These are phyloP conservation scores for Plebejus anna DNA, from an alignment of 2,888 invertebrate genomes.

Conservation along the genomic window DNA sequence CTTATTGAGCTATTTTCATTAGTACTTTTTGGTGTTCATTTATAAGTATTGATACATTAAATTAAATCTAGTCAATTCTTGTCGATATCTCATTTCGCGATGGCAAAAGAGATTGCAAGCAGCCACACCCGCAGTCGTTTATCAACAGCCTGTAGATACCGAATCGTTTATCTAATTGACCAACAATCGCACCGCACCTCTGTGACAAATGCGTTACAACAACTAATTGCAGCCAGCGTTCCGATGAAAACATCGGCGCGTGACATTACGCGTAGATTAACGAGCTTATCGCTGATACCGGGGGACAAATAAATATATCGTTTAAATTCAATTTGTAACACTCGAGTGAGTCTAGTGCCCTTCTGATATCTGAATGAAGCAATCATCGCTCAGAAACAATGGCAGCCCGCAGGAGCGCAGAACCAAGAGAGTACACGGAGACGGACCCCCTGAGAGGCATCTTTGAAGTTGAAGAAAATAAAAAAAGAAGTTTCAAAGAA, in stretches of 20 bases:
- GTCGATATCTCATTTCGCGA: not conserved
- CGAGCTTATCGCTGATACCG: slow-evolving; percentile 24
- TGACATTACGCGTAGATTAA: slow-evolving; percentile 12
- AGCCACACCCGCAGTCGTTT: not conserved
- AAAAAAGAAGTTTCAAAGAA: slow-evolving; percentile 43
- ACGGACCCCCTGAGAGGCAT: slow-evolving; percentile 45
- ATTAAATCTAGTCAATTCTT: not conserved
- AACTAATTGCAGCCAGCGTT: slow-evolving; percentile 7
- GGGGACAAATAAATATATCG: slow-evolving; percentile 23
- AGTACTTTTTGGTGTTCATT: too few species aligned
- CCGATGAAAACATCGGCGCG: slow-evolving; percentile 4
- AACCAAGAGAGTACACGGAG: slow-evolving; percentile 43
- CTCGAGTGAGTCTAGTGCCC: not conserved
- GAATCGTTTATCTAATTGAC: not conserved
- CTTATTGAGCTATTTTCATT: too few species aligned
- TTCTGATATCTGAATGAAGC: not conserved
- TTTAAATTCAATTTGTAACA: not conserved
- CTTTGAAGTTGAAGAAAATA: slow-evolving; percentile 32
- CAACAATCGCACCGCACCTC: not conserved
- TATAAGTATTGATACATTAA: too few species aligned
- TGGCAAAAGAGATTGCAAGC: not conserved
- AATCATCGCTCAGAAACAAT: not conserved
- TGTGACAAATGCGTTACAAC: not conserved
- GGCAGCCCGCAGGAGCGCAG: not conserved
- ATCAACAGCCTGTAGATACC: not conserved